Base-by-base conservation (phyloP, 2,888 invertebrate genomes). In the Xestia rhomboidea region DNA sequence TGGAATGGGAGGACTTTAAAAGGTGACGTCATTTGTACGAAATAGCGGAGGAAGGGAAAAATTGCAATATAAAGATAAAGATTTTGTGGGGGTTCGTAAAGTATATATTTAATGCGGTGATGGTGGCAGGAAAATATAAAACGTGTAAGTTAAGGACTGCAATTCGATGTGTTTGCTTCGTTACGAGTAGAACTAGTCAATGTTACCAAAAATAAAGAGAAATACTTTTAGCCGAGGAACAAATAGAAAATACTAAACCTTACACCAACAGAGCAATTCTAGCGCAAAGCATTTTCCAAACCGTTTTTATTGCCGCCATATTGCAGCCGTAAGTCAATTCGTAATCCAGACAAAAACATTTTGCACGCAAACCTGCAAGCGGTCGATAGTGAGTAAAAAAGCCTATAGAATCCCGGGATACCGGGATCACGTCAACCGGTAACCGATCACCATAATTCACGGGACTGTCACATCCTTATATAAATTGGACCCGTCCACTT, bases 381-480 rank as follows among this genome's bases (percentile, higher is more conserved):
- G 64, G 64, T 81, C 76, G 87, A 81, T 87, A 80, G 72, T 66
- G 76, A 67, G 79, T 54, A 79, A 84, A 87, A 60, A 89, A 77
- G 71, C 78, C 70, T 73, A 78, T 73, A 72, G 81, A 76, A 79
- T 81, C 51, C 74, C 78, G 78, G 79, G 72, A 78, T 79, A 46
- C 75, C 78, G 77, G 80, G 72, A 72, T 86, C 81, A 84, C 88
- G 89, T 90, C 85, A 82, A 57, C 77, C 67, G 77, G 73, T 38
- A 82, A 79, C 87, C 79, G 85, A 86, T 89, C 89, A 82, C 83
- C 84, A 84, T 90, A 86, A 86, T 81, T 88, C 84, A 87, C 70
- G 79, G 67, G 60, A 72, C 80, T 83, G 89, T 87, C 88, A 81
- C 82, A 81, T 83, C 85, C 88, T 84, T 86, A 79, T 82, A 82